Percentiles rank a stretch among this genome's conserved stretches.
phyloP scores from a whole-genome alignment of 2,113 vertebrate species.

The Gasterosteus nipponicus region DNA sequence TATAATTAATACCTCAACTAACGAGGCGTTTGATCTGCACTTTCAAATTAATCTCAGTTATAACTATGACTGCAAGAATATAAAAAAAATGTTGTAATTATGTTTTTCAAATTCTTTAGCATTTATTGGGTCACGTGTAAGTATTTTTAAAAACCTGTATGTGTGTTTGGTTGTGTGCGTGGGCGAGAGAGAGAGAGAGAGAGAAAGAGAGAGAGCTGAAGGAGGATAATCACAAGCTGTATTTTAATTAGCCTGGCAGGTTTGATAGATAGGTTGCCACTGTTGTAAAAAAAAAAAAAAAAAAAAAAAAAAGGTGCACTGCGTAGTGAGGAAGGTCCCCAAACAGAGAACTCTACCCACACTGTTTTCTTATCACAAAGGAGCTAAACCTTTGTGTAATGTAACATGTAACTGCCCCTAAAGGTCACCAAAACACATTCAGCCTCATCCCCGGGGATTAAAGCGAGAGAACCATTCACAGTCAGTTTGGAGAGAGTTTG shows the following conservation, averaged over 20 bases:
- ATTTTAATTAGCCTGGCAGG: conserved; percentile 74
- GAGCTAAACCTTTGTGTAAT: conserved; percentile 69
- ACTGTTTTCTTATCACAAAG: conserved; percentile 54
- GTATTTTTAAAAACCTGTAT: conserved; percentile 7
- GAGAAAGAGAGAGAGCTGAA: conserved; percentile 43
- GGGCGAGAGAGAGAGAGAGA: conserved; percentile 42
- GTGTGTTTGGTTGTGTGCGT: conserved; percentile 26
- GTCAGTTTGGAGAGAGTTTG: conserved; percentile 51
- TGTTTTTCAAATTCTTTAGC: background rate
- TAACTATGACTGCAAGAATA: background rate
- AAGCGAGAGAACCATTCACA: conserved; percentile 44
- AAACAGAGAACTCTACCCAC: conserved; percentile 56
- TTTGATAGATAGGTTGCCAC: conserved; percentile 61
- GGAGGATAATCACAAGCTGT: conserved; percentile 71
- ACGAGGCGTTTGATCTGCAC: background rate
- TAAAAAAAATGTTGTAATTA: background rate
- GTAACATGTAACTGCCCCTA: conserved; percentile 75
- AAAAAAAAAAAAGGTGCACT: conserved; percentile 24
- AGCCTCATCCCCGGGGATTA: conserved; percentile 65
- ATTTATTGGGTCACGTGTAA: conserved; percentile 4
- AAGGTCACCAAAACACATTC: conserved; percentile 71
- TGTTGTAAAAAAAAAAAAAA: background rate
- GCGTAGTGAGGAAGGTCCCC: conserved; percentile 42
- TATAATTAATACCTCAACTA: conserved; percentile 5
- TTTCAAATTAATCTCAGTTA: background rate